These are phyloP conservation scores for Anguilla japonica DNA, from an alignment of 2,113 vertebrate species.

Conservation along the genomic window DNA sequence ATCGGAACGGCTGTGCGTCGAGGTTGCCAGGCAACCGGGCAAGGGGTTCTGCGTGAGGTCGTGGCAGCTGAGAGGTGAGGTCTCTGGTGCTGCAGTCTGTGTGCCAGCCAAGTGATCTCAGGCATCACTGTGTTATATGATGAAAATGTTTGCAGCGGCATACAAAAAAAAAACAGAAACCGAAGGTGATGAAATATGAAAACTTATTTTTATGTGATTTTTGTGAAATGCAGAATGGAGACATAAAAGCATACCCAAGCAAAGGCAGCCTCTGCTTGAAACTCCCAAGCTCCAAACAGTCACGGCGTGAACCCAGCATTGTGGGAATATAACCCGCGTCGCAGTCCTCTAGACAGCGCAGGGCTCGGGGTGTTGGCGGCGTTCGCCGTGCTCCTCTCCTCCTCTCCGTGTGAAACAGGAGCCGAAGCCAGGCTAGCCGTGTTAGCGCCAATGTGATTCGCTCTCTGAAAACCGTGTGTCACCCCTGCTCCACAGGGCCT, in stretches of 20 bases:
- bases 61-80: neutral
- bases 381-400: neutral
- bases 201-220: too few species aligned
- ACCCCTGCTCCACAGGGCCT: neutral
- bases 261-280: too few species aligned
- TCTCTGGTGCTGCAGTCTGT: too few species aligned
- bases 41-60: neutral
- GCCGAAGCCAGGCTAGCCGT: neutral
- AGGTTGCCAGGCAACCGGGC: constrained; percentile 7
- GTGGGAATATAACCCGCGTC: too few species aligned
- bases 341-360: too few species aligned
- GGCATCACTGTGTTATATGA: neutral
- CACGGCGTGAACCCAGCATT: too few species aligned
- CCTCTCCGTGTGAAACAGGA: neutral
- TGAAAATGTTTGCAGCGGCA: neutral
- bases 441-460: neutral
- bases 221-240: too few species aligned
- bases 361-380: too few species aligned
- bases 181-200: too few species aligned
- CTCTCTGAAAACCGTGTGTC: neutral
- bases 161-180: too few species aligned
- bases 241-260: too few species aligned
- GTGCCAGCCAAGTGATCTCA: neutral
- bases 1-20: neutral
- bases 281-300: too few species aligned